A percentile compares a stretch with the other conserved stretches of the same genome.
Evolutionary conservation across 2,888 invertebrate genomes (phyloP).

Genomic region (Malthinus seriepunctatus): DNA sequence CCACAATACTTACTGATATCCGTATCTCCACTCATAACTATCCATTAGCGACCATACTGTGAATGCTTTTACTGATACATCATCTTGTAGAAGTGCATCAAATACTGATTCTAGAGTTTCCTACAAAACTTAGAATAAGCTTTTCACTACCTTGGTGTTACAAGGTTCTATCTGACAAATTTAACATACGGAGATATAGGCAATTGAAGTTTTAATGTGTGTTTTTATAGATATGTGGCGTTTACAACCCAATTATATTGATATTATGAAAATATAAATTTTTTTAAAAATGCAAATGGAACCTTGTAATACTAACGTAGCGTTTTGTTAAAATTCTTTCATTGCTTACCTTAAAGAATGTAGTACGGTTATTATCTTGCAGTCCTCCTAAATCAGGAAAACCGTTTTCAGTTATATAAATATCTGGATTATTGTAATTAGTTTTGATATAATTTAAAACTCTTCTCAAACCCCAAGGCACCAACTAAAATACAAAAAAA

Average conservation of each 20-base stretch:
- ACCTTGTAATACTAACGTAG: too few species aligned
- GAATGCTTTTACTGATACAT: conserved; percentile 60
- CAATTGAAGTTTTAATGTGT: too few species aligned
- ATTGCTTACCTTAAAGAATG: neutral
- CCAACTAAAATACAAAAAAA: conserved; percentile 1
- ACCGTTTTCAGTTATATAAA: conserved; percentile 67
- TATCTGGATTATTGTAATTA: conserved; percentile 61
- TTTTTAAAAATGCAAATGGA: too few species aligned
- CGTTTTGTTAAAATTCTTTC: neutral
- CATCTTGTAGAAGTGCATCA: conserved; percentile 1
- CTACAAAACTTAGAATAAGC: conserved; percentile 5
- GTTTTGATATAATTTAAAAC: conserved; percentile 64
- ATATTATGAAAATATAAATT: too few species aligned
- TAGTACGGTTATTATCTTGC: neutral
- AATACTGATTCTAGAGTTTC: neutral
- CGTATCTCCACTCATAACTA: conserved; percentile 76
- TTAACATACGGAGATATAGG: too few species aligned
- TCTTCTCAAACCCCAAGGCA: conserved; percentile 67
- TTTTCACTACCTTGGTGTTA: too few species aligned
- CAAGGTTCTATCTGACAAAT: too few species aligned
- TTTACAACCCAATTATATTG: too few species aligned
- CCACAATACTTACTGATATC: conserved; percentile 65
- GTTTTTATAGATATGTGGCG: too few species aligned
- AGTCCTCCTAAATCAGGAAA: neutral
- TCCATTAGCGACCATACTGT: conserved; percentile 77